Evolutionary conservation across 1,140 invertebrate genomes (phyloP).

Genomic region (Protaetia brevitarsis): DNA sequence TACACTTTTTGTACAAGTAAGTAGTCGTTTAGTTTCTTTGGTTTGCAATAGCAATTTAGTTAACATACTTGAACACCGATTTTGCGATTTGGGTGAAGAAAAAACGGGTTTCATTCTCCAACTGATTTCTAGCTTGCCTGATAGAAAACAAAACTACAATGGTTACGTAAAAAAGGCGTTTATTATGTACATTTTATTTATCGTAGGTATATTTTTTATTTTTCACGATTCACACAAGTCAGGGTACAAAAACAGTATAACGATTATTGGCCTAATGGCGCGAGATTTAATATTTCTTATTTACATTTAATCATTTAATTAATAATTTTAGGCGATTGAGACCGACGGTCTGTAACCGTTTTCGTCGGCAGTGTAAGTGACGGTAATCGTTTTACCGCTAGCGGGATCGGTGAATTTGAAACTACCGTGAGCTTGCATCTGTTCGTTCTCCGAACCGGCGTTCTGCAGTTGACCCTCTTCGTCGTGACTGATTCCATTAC

Average conservation of each 20-base stretch:
- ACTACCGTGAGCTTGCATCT: conserved; percentile 60
- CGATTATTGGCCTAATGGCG: background rate
- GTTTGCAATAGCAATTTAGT: too few species aligned
- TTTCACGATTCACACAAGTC: background rate
- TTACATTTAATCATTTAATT: conserved; percentile 1
- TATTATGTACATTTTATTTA: conserved; percentile 12
- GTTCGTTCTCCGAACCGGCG: conserved; percentile 57
- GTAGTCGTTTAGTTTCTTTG: too few species aligned
- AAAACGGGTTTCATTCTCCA: too few species aligned
- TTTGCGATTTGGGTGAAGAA: too few species aligned
- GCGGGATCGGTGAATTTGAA: conserved; percentile 72
- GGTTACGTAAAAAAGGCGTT: conserved; percentile 3
- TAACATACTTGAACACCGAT: too few species aligned
- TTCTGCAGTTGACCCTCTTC: conserved; percentile 58
- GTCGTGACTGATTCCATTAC: conserved; percentile 56
- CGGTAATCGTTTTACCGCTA: conserved; percentile 59
- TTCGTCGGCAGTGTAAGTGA: conserved; percentile 42
- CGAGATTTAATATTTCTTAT: background rate
- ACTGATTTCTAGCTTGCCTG: background rate
- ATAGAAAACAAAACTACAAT: background rate
- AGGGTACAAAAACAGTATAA: background rate
- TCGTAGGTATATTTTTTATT: background rate
- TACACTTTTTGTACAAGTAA: too few species aligned
- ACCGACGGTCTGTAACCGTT: conserved; percentile 47
- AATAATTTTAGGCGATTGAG: background rate